Evolutionary conservation across 2,113 vertebrate genomes (phyloP), one percentile per base, ranked within the genome.

Genomic region (Megaleporinus macrocephalus): DNA sequence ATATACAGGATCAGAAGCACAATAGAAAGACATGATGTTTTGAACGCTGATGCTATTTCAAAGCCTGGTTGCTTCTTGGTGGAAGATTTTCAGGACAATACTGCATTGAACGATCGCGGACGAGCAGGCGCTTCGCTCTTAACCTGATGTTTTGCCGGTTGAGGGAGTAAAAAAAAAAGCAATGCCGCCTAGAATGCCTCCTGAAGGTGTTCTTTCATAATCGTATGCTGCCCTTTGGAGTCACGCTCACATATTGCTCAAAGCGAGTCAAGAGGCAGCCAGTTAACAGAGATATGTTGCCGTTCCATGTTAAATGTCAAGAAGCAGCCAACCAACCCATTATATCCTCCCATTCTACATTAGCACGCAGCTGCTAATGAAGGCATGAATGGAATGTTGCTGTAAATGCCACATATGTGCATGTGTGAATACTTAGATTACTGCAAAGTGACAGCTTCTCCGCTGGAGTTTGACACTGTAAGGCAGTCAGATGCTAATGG

Each of bases 261-360:
- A 59, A 78, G 70, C 26, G 72, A 78, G 76, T 76, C 72, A 76
- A 82, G 65, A 81, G 36, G 51, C 71, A 36, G 74, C 63, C 16
- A 69, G 72, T 55, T 78, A 85, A 79, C 51, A 29, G 29, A 83
- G 65, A 83, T 53, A 29, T 73, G 36, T 27, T 66, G 53, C 76
- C 74, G 74, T 47, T 18, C 62, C 51, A 41, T 84, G 82, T 83
- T 84, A 89, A 87, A 87, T 88, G 85, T 81, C 83, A 89, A 81
- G 75, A 76, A 72, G 61, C 57, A 22, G 71, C 29, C 51, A 65
- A 30, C 61, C 77, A 79, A 73, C 73, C 33, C 57, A 76, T 80
- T 71, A 85, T 61, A 65, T 57, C 66, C 69, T 65, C 49, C 36
- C 22, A 63, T 76, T 77, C 73, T 63, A 61, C 73, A 70, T 68